A percentile compares a stretch with the other conserved stretches of the same genome.
Evolutionary conservation across 1,140 invertebrate genomes (phyloP).

Genomic region (Macrotrachela quadricornifera): DNA sequence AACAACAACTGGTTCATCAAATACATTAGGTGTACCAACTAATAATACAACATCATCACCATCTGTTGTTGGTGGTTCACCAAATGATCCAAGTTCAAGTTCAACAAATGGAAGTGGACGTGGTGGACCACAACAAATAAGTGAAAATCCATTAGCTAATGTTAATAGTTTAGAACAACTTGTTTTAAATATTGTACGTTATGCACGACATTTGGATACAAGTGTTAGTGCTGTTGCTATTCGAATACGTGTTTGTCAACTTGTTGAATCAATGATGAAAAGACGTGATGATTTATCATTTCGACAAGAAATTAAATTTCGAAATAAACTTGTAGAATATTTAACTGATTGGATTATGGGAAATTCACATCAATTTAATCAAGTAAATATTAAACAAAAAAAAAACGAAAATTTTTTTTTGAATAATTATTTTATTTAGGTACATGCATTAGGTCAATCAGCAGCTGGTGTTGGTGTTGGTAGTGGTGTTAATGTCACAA

Average conservation of each 20-base stretch:
- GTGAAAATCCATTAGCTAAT: not conserved
- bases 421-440: too few relatives aligned
- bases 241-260: constrained; percentile 82
- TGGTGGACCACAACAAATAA: not conserved
- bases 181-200: constrained; percentile 80
- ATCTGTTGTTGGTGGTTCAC: constrained; percentile 36
- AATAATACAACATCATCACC: not conserved
- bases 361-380: constrained; percentile 57
- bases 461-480: not conserved
- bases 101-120: constrained; percentile 8
- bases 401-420: too few relatives aligned
- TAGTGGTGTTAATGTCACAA: too few relatives aligned
- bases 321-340: constrained; percentile 57
- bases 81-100: constrained; percentile 17
- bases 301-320: constrained; percentile 90
- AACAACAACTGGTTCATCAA: constrained; percentile 26
- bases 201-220: constrained; percentile 78
- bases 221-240: constrained; percentile 75
- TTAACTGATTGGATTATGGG: constrained; percentile 92
- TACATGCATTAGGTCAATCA: constrained; percentile 33
- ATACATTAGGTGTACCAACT: not conserved
- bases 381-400: too few relatives aligned
- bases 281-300: constrained; percentile 78
- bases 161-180: constrained; percentile 74
- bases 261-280: constrained; percentile 86